Evolutionary conservation across 1,140 invertebrate genomes (phyloP).

Genomic region (Holotrichia oblita): DNA sequence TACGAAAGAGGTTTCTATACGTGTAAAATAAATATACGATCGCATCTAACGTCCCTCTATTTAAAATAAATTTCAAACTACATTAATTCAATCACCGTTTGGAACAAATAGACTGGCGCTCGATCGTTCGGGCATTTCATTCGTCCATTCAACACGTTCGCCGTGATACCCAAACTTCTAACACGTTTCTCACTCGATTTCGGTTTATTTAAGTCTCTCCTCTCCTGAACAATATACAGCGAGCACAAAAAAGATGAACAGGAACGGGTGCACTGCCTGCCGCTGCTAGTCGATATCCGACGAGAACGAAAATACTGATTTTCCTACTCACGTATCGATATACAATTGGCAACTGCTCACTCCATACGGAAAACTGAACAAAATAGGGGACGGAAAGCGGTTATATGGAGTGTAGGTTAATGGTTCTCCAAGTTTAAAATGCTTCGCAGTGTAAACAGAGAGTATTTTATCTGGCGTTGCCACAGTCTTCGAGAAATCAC

Average conservation of each 20-base stretch:
- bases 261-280: not conserved
- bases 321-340: slow-evolving; percentile 34
- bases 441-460: not conserved
- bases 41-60: not conserved
- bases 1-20: too few relatives aligned
- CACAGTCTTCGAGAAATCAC: not conserved
- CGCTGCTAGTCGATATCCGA: not conserved
- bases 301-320: slow-evolving; percentile 13
- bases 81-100: slow-evolving; percentile 28
- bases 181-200: not conserved
- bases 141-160: slow-evolving; percentile 21
- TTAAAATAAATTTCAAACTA: slow-evolving; percentile 30
- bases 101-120: slow-evolving; percentile 20
- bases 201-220: slow-evolving; percentile 26
- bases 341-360: slow-evolving; percentile 24
- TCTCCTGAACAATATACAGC: not conserved
- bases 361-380: slow-evolving; percentile 18
- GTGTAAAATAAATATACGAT: slow-evolving; percentile 20
- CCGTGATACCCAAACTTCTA: not conserved
- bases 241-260: not conserved
- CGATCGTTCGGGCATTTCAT: slow-evolving; percentile 23
- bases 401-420: not conserved
- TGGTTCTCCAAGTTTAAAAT: slow-evolving; percentile 16
- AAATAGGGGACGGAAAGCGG: slow-evolving; percentile 16
- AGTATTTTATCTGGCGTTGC: not conserved